Evolutionary conservation across 2,797 vertebrate genomes (phyloP).

Genomic region (Anisognathus igniventris): DNA sequence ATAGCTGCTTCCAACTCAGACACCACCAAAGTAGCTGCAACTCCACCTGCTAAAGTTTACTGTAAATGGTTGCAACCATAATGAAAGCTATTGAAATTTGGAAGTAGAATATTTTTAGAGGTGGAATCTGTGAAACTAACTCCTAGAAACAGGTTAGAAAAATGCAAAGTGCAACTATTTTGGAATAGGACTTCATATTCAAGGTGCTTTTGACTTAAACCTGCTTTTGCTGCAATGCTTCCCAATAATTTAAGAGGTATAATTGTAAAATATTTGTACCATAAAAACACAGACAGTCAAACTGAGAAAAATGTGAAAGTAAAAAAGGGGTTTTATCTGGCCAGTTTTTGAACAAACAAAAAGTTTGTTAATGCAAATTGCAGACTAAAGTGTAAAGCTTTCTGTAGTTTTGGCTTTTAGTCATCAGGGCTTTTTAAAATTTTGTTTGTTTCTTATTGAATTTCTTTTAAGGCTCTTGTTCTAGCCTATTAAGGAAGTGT

Average conservation of each 20-base stretch:
- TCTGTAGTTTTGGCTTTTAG: neutral
- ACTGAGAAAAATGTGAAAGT: neutral
- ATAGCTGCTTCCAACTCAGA: neutral
- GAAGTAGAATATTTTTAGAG: neutral
- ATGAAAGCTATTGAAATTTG: neutral
- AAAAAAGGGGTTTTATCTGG: neutral
- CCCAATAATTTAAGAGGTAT: neutral
- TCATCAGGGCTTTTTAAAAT: accelerated
- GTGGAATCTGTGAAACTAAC: neutral
- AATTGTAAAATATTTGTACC: neutral
- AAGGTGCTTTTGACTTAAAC: neutral
- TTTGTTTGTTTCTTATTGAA: neutral
- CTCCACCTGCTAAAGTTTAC: neutral
- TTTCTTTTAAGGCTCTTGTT: neutral
- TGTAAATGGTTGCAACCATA: neutral
- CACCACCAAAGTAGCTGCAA: neutral
- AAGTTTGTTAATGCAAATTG: neutral
- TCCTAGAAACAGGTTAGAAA: neutral
- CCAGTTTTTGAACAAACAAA: neutral
- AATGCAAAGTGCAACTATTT: neutral
- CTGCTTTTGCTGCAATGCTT: neutral
- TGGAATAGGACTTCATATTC: neutral
- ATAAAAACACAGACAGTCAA: neutral
- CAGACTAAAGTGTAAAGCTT: neutral
- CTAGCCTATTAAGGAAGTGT: neutral